Evolutionary conservation across 2,797 vertebrate genomes (phyloP), one percentile per base, ranked within the genome.

Genomic region (Chiloscyllium punctatum): DNA sequence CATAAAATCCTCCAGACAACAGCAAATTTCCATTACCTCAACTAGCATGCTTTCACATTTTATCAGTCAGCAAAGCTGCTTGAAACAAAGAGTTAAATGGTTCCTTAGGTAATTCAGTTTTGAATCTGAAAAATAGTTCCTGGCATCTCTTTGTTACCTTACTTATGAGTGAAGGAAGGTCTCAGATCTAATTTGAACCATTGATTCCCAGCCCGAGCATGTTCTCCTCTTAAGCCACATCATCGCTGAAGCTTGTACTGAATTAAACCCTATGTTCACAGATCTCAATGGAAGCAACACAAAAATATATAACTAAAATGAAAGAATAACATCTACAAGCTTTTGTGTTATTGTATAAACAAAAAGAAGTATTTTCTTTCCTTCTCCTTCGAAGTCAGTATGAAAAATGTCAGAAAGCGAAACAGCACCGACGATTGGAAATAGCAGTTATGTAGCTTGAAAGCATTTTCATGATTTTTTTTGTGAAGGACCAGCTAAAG

Each of bases 241-340:
- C n/a, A 66, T 66, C 57, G 23, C 5, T 68, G 66, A 62, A 92
- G 33, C 21, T n/a, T n/a, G 18, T 21, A 91, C 18, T 57, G 88
- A 66, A 15, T 7, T 25, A 25, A 51, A 57, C 48, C 18, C 51
- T 87, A 53, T 30, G 23, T 53, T 87, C 53, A 57, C 11, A n/a
- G 88, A 68, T 92, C 90, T 8, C 62, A 92, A 68, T 66, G 66
- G 33, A 37, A 68, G 57, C 62, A 62, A 33, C n/a, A 33, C 27
- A 91, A n/a, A 91, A 66, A 91, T 66, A 62, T 91, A 37, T 27
- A 62, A 91, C 30, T 92, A 92, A 92, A 66, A 92, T 92, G 62
- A 68, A 37, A 33, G 37, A 33, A 92, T 68, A 92, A n/a, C 16
- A 23, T 21, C 66, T 37, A 57, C 53, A 68, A 37, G 7, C 16